These are phyloP conservation scores for Arrhopalites spinosus DNA, from an alignment of 2,888 invertebrate species.

Conservation along the genomic window DNA sequence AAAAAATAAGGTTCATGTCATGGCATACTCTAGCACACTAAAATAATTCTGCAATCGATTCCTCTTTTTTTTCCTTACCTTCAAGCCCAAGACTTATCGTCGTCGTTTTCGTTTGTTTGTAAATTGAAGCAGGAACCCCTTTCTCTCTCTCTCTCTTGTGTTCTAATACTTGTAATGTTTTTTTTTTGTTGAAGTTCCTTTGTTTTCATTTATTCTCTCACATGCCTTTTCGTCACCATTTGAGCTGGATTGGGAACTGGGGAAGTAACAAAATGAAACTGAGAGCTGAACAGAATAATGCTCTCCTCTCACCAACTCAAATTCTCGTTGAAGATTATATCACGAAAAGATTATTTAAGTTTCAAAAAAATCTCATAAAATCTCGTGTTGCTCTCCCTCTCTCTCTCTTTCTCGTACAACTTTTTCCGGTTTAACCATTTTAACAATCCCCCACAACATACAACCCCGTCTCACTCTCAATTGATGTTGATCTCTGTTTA, in stretches of 20 bases:
- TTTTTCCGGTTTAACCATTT: not conserved
- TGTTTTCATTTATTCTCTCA: constrained; percentile 32
- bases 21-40: constrained; percentile 15
- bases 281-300: no score
- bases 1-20: constrained; percentile 25
- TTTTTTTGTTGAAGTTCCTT: not conserved
- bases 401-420: not conserved
- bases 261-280: no score
- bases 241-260: not conserved
- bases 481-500: no score
- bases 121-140: constrained; percentile 14
- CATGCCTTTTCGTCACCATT: constrained; percentile 13
- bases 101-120: constrained; percentile 21
- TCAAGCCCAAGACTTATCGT: no score
- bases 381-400: constrained; percentile 1
- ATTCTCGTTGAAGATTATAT: constrained; percentile 1
- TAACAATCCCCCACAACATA: no score
- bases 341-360: constrained; percentile 6
- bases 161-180: not conserved
- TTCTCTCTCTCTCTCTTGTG: not conserved
- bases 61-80: not conserved
- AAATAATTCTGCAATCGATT: constrained; percentile 33
- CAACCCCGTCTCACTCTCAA: no score
- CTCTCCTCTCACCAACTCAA: not conserved
- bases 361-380: constrained; percentile 6